A percentile compares a stretch with the other conserved stretches of the same genome.
phyloP scores from a whole-genome alignment of 2,797 vertebrate species.

The Scolopax bukidnonensis region DNA sequence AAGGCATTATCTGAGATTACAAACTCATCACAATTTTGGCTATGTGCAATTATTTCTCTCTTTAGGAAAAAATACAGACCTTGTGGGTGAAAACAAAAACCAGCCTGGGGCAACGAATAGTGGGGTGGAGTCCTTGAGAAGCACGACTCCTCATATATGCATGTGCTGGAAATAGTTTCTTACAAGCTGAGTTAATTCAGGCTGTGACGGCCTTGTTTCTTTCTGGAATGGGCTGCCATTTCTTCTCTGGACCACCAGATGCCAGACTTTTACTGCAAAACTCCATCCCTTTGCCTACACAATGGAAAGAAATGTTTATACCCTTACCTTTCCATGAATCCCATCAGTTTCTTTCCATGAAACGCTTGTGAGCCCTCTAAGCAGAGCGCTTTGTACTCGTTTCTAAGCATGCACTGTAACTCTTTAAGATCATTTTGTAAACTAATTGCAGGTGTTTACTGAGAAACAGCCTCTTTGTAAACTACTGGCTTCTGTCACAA shows the following conservation, averaged over 20 bases:
- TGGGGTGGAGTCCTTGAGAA: background rate
- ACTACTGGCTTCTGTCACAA: background rate
- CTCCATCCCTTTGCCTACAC: background rate
- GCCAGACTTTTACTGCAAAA: slow-evolving; percentile 84
- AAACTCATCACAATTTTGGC: background rate
- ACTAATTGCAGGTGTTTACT: background rate
- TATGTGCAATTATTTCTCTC: background rate
- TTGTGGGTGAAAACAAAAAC: background rate
- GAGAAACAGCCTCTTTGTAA: background rate
- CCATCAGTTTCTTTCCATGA: background rate
- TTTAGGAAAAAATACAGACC: background rate
- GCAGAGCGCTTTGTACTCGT: fast-evolving
- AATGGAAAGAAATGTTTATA: background rate
- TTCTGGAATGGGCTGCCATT: slow-evolving; percentile 27
- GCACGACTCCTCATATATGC: background rate
- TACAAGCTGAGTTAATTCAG: background rate
- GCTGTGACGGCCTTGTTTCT: background rate
- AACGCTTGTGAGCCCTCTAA: background rate
- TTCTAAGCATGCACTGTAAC: background rate
- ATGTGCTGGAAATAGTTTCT: background rate
- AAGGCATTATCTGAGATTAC: background rate
- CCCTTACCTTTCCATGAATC: slow-evolving; percentile 5
- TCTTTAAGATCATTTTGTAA: background rate
- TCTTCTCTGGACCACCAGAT: slow-evolving; percentile 80
- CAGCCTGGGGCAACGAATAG: fast-evolving